phyloP scores from a whole-genome alignment of 2,888 invertebrate genomes.

The Drosophila incognita region DNA sequence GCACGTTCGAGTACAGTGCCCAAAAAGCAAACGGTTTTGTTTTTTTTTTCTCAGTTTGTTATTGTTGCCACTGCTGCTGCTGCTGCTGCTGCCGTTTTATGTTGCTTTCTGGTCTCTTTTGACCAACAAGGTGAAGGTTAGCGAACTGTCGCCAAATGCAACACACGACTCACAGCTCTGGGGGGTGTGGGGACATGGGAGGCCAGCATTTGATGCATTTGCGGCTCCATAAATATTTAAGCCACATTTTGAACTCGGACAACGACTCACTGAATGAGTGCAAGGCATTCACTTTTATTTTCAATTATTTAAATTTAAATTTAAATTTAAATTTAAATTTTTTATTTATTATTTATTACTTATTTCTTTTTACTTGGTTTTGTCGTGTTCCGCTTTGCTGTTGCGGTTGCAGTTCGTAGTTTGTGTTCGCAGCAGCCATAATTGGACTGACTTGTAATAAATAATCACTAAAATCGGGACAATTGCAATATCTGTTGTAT shows the following conservation, averaged over 20 bases:
- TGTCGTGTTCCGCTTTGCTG: constrained; percentile 36
- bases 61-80: constrained; percentile 6
- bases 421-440: constrained; percentile 16
- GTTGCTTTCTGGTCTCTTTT: constrained; percentile 41
- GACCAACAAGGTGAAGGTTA: constrained; percentile 76
- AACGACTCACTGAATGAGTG: constrained; percentile 28
- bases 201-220: constrained; percentile 16
- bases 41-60: constrained; percentile 4
- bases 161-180: constrained; percentile 25
- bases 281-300: constrained; percentile 6
- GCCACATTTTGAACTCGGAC: constrained; percentile 45
- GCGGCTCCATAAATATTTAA: constrained; percentile 53
- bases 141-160: constrained; percentile 58
- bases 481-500: not conserved
- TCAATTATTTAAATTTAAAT: not conserved
- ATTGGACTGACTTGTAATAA: constrained; percentile 9
- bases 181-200: constrained; percentile 9
- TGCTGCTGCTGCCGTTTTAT: constrained; percentile 9
- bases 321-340: not conserved
- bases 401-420: constrained; percentile 5
- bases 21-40: constrained; percentile 23
- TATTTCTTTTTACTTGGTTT: not conserved
- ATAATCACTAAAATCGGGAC: constrained; percentile 1
- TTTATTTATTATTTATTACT: not conserved
- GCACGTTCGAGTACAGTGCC: constrained; percentile 43